Base-by-base conservation (phyloP, 2,113 vertebrate species). In the Protobothrops mucrosquamatus region DNA sequence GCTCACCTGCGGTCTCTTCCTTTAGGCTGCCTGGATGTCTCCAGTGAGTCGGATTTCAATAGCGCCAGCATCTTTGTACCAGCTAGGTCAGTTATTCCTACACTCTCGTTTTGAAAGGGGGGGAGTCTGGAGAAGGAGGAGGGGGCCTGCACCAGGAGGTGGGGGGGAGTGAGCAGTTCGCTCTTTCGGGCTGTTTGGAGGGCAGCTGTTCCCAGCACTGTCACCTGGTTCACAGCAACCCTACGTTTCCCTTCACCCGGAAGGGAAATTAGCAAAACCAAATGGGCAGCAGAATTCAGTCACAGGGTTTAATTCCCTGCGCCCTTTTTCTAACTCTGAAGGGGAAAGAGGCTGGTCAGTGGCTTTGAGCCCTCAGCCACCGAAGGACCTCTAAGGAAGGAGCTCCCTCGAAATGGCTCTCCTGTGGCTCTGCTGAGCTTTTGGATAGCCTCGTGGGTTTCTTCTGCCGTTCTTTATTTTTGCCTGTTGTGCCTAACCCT, bases 31-130 rank as follows among this genome's bases (percentile, higher is more conserved):
- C 95, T 99, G 61, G 98, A 98, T 86, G 98, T 96, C 0, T 98
- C 99, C 0, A 97, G 98, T 59, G 98, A 99, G 59, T 98, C 98
- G 22, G 98, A 96, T 91, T 97, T 99, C 88, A 98, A 98, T 93
- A 94, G 96, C 89, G 97, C 97, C 93, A 97, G 97, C 20, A 98
- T 98, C 97, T 99, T 99, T 93, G 95, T 98, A 29, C 97, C 98
- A 51, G 95, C 96, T 93, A 97, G 97, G 98, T 98, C 96, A 24
- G 95, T 91, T 89, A 15, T n/a, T 8, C 0, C 0, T 15, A 22
- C 9, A 2, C 23, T 29, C 3, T n/a, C 24, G 1, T 22, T 39
- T 39, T 18, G 24, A 54, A 55, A 57, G 20, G 9, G 1, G 15
- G 3, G 29, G 6, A 18, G 0, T 26, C 2, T n/a, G 34, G 7